These are phyloP conservation scores for Galaxea fascicularis DNA, from an alignment of 92 coral and sea anemone species.

Conservation along the genomic window DNA sequence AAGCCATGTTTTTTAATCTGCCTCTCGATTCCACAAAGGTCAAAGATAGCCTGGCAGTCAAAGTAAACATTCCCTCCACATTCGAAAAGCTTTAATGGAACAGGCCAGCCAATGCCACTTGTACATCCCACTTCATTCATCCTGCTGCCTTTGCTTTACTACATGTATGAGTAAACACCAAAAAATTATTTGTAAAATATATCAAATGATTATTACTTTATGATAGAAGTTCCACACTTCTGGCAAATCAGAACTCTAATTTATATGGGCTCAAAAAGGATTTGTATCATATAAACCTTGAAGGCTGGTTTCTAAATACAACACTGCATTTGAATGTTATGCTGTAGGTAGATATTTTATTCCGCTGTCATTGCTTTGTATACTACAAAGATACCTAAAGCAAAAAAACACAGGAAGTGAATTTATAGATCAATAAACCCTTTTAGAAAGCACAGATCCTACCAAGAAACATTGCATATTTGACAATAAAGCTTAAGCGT, in stretches of 20 bases:
- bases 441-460: neutral
- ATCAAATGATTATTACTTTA: neutral
- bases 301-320: too few species aligned
- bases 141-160: too few species aligned
- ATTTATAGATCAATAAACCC: neutral
- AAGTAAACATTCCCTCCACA: conserved; percentile 7
- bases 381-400: too few species aligned
- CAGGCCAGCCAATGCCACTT: conserved; percentile 9
- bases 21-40: too few species aligned
- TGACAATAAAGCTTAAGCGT: conserved; percentile 5
- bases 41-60: too few species aligned
- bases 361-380: too few species aligned
- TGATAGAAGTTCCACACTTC: neutral
- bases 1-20: too few species aligned
- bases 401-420: neutral
- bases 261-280: too few species aligned
- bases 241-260: too few species aligned
- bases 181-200: conserved; percentile 2
- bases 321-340: too few species aligned
- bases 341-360: too few species aligned
- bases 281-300: too few species aligned
- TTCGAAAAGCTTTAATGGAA: neutral
- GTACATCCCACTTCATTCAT: conserved; percentile 6
- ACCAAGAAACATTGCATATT: neutral
- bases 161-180: neutral